A percentile compares a stretch with the other conserved stretches of the same genome.
Conservation (phyloP, 2,797 vertebrate genomes). For the Crax fasciolata region DNA sequence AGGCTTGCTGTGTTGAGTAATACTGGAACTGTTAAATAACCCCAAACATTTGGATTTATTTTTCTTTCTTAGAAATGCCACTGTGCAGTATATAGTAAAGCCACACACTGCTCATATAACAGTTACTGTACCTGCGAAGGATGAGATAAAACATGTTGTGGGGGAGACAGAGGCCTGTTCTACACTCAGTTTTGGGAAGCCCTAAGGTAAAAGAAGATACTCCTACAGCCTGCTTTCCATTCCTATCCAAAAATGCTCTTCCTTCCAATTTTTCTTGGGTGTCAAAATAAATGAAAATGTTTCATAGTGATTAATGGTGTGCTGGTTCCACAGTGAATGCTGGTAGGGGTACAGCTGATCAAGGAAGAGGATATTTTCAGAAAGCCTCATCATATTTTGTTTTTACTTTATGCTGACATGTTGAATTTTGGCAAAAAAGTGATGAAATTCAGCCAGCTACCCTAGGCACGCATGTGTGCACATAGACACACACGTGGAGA, state of each 20-base stretch:
- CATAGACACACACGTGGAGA: rapidly evolving
- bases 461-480: background rate
- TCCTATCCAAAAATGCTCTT: conserved; percentile 18
- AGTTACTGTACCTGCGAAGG: background rate
- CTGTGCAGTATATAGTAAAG: background rate
- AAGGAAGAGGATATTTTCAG: conserved; percentile 46
- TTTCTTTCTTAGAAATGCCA: background rate
- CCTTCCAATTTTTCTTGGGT: conserved; percentile 49
- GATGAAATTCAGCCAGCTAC: background rate
- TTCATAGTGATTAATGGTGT: conserved; percentile 60
- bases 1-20: background rate
- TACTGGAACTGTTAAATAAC: background rate
- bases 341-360: conserved; percentile 33
- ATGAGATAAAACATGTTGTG: background rate
- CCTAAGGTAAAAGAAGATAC: background rate
- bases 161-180: background rate
- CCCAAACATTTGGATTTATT: background rate
- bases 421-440: conserved; percentile 22
- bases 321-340: conserved; percentile 32
- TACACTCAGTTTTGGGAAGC: background rate
- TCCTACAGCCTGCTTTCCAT: background rate
- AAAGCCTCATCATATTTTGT: conserved; percentile 51
- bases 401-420: conserved; percentile 46
- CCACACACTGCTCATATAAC: background rate
- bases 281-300: conserved; percentile 70